Evolutionary conservation across 1,140 invertebrate species (phyloP), one percentile per base, ranked within the genome.

Genomic region (Geopemphigus sp.): DNA sequence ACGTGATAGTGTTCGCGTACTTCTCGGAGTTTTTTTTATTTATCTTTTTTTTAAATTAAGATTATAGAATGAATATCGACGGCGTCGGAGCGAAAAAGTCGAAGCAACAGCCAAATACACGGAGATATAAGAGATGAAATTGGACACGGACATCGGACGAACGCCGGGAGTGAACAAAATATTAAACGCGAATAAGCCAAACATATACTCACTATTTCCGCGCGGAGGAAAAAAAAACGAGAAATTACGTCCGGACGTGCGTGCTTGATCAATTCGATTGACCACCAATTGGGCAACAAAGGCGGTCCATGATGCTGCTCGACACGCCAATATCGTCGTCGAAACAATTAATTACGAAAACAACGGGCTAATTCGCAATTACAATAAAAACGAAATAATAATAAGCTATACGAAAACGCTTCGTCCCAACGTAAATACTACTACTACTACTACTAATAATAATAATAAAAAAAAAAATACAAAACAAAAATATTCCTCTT

Each of bases 121-220:
- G n/a, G n/a, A n/a, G n/a, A n/a, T n/a, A n/a, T n/a, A n/a, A n/a
- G n/a, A n/a, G n/a, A n/a, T n/a, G n/a, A n/a, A n/a, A n/a, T n/a
- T n/a, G n/a, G n/a, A n/a, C n/a, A n/a, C n/a, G n/a, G n/a, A n/a
- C n/a, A n/a, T n/a, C n/a, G n/a, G n/a, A n/a, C n/a, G n/a, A n/a
- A n/a, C n/a, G n/a, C n/a, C n/a, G n/a, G n/a, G n/a, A n/a, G n/a
- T n/a, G n/a, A n/a, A n/a, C n/a, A n/a, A n/a, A n/a, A n/a, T n/a
- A n/a, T n/a, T n/a, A n/a, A n/a, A n/a, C n/a, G n/a, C n/a, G n/a
- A n/a, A n/a, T n/a, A n/a, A n/a, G n/a, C n/a, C n/a, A n/a, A n/a
- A n/a, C 8, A 8, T 17, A 50, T 50, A 54, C 68, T 72, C 29
- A 72, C 68, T 72, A 54, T 72, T 72, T 29, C 47, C 29, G 24